These are phyloP conservation scores for Tetragnatha versicolor DNA, from an alignment of 1,140 invertebrate genomes.

Conservation along the genomic window DNA sequence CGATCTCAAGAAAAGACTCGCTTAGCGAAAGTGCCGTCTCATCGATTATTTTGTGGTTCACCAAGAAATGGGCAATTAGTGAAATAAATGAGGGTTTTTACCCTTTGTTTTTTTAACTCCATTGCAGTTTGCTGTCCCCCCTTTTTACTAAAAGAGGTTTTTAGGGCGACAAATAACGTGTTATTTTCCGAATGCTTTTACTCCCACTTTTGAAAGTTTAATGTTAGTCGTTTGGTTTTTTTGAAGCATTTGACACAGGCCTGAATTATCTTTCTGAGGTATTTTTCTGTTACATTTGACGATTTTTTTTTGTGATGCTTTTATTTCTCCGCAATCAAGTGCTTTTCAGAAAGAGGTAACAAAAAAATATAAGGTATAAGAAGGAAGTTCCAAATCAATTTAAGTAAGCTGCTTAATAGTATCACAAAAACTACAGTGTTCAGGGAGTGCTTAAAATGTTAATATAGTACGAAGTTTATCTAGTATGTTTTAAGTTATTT, in stretches of 20 bases:
- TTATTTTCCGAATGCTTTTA: slow-evolving; percentile 8
- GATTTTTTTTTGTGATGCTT: background rate
- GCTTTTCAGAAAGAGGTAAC: background rate
- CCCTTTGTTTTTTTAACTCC: background rate
- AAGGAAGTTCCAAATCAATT: too few species aligned
- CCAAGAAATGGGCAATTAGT: slow-evolving; percentile 21
- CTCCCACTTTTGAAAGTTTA: slow-evolving; percentile 2
- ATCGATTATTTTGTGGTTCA: slow-evolving; percentile 17
- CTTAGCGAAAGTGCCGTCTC: background rate
- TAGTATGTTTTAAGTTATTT: too few species aligned
- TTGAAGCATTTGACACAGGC: slow-evolving; percentile 3
- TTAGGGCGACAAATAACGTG: background rate
- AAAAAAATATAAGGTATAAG: background rate
- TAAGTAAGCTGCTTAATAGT: too few species aligned
- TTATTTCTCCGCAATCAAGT: background rate
- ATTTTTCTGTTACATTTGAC: slow-evolving; percentile 1
- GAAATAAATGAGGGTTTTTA: slow-evolving; percentile 19
- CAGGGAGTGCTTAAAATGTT: too few species aligned
- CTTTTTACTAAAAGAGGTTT: too few species aligned
- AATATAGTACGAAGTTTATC: too few species aligned
- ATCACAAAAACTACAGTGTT: too few species aligned
- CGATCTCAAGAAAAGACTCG: background rate
- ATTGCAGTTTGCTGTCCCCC: background rate
- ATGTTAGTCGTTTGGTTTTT: background rate
- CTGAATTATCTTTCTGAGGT: slow-evolving; percentile 2